Conservation (phyloP, 2,888 invertebrate species). For the Yponomeuta cagnagella region DNA sequence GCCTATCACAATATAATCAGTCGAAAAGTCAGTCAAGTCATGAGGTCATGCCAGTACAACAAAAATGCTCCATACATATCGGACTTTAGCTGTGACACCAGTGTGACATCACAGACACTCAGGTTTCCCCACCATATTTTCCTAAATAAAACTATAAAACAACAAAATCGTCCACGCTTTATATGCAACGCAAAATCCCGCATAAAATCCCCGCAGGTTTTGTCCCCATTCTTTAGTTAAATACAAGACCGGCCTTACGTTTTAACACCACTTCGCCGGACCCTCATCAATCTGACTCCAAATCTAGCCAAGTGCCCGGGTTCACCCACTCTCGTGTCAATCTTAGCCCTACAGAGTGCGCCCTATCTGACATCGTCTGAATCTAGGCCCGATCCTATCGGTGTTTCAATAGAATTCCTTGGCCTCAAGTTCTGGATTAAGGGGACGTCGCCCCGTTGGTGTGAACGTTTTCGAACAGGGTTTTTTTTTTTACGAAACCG, state of each 20-base stretch:
- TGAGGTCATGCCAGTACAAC: too few species aligned
- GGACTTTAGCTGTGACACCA: too few species aligned
- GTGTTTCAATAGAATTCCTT: slow-evolving; percentile 25
- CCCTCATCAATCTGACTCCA: slow-evolving; percentile 39
- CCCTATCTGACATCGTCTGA: slow-evolving; percentile 20
- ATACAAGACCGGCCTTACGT: not conserved
- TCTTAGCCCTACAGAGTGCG: slow-evolving; percentile 29
- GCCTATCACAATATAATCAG: too few species aligned
- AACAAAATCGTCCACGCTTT: not conserved
- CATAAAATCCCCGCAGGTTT: not conserved
- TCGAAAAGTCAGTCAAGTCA: too few species aligned
- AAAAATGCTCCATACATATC: too few species aligned
- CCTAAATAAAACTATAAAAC: too few species aligned
- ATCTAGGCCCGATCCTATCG: slow-evolving; percentile 26
- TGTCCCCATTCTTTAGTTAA: not conserved
- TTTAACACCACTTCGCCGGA: slow-evolving; percentile 8
- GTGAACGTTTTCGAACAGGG: not conserved
- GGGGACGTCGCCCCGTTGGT: slow-evolving; percentile 21
- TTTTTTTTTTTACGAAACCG: too few species aligned
- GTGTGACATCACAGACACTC: too few species aligned
- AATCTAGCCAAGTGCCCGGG: slow-evolving; percentile 29
- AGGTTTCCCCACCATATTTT: too few species aligned
- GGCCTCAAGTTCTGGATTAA: slow-evolving; percentile 19
- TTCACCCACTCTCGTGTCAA: slow-evolving; percentile 49
- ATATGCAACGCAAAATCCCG: too few species aligned